phyloP scores from a whole-genome alignment of 2,888 invertebrate genomes.

The Aleiodes leptofemur region DNA sequence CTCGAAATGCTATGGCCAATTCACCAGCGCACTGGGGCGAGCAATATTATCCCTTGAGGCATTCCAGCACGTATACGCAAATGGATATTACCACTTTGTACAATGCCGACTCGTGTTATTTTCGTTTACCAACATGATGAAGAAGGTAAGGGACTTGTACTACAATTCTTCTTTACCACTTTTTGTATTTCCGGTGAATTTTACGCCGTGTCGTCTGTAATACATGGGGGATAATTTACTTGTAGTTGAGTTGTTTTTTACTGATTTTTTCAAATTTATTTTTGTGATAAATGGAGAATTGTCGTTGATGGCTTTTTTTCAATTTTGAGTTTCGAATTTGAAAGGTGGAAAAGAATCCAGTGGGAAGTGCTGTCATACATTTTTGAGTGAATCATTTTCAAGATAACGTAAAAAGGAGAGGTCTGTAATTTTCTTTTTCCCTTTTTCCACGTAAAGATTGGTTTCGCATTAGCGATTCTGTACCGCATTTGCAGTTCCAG shows the following conservation, averaged over 20 bases:
- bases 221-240: too few species aligned
- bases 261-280: not conserved
- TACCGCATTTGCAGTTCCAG: too few species aligned
- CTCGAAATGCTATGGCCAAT: constrained; percentile 61
- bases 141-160: not conserved
- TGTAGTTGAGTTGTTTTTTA: not conserved
- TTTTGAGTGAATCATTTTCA: too few species aligned
- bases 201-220: not conserved
- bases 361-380: too few species aligned
- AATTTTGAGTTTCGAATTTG: too few species aligned
- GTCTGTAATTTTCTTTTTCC: too few species aligned
- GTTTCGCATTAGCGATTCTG: too few species aligned
- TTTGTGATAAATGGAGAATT: not conserved
- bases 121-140: constrained; percentile 37
- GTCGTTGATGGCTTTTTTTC: too few species aligned
- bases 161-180: constrained; percentile 24
- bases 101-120: constrained; percentile 42
- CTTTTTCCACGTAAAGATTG: too few species aligned
- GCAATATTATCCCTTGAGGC: constrained; percentile 57
- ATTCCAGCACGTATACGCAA: constrained; percentile 63
- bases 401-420: too few species aligned
- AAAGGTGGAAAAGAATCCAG: too few species aligned
- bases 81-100: constrained; percentile 46
- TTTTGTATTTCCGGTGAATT: constrained; percentile 32
- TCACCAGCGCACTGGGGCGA: constrained; percentile 52